phyloP scores from a whole-genome alignment of 1,140 invertebrate species.

The Gonatopus flavifemur region DNA sequence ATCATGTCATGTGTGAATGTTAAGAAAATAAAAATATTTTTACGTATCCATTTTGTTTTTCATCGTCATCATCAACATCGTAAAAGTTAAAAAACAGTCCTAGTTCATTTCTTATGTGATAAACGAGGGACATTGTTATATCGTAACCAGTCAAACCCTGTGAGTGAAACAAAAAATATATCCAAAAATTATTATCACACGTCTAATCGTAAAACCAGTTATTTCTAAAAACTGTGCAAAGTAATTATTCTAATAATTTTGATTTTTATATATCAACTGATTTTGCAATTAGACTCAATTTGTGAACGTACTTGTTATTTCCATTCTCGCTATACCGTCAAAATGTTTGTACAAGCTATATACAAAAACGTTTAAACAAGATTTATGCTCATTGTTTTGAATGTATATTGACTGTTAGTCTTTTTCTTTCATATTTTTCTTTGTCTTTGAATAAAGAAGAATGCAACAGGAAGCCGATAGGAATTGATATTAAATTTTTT shows the following conservation, averaged over 20 bases:
- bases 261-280: slow-evolving; percentile 1
- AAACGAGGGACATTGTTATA: not conserved
- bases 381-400: slow-evolving; percentile 14
- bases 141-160: no score
- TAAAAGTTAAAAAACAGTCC: slow-evolving; percentile 18
- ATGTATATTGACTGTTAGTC: slow-evolving; percentile 16
- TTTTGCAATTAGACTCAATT: not conserved
- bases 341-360: slow-evolving; percentile 47
- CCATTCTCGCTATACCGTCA: slow-evolving; percentile 12
- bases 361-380: slow-evolving; percentile 41
- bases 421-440: slow-evolving; percentile 3
- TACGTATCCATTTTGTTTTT: slow-evolving; percentile 8
- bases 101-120: slow-evolving; percentile 11
- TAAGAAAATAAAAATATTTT: slow-evolving; percentile 7
- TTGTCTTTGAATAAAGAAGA: slow-evolving; percentile 10
- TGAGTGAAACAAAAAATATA: no score
- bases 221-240: slow-evolving; percentile 7
- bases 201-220: not conserved
- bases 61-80: no score
- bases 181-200: not conserved
- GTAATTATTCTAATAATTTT: no score
- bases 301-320: slow-evolving; percentile 5
- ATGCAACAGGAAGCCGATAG: slow-evolving; percentile 23
- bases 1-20: slow-evolving; percentile 6
- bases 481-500: not conserved